A percentile compares a stretch with the other conserved stretches of the same genome.
phyloP scores from a whole-genome alignment of 2,797 vertebrate species.

The Sebastiscus albofasciatus region DNA sequence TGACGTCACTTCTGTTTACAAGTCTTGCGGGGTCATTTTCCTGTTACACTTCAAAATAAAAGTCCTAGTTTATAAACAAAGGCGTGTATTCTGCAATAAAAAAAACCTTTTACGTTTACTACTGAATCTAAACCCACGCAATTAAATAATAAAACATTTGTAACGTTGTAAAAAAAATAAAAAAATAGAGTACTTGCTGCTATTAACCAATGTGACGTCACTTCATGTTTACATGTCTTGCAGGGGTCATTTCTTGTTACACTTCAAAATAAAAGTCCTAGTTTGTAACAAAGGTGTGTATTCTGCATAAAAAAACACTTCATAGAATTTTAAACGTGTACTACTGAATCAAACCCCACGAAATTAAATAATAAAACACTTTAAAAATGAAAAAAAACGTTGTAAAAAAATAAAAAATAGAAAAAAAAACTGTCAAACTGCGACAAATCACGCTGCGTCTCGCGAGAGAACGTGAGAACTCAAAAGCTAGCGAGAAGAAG shows the following conservation, averaged over 20 bases:
- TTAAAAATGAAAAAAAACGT: not conserved
- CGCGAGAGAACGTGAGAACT: constrained; percentile 61
- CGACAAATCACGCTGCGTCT: constrained; percentile 1
- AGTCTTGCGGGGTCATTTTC: constrained; percentile 33
- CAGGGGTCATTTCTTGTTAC: constrained; percentile 30
- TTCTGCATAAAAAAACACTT: not conserved
- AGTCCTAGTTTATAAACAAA: not conserved
- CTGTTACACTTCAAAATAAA: constrained; percentile 58
- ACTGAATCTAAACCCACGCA: fast-evolving
- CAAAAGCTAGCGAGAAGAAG: constrained; percentile 54
- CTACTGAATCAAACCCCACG: fast-evolving
- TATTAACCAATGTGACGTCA: not conserved
- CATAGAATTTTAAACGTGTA: fast-evolving
- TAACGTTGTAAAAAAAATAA: not conserved
- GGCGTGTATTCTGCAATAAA: fast-evolving
- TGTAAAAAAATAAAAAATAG: not conserved
- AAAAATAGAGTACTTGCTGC: not conserved
- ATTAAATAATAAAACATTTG: fast-evolving
- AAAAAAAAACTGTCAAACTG: constrained; percentile 20
- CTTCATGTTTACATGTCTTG: constrained; percentile 15
- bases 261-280: constrained; percentile 55
- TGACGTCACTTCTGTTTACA: constrained; percentile 14
- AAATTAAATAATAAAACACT: fast-evolving
- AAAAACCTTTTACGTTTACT: fast-evolving
- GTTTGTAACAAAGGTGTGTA: not conserved